phyloP scores from a whole-genome alignment of 2,888 invertebrate genomes.

The Tenodera sinensis region DNA sequence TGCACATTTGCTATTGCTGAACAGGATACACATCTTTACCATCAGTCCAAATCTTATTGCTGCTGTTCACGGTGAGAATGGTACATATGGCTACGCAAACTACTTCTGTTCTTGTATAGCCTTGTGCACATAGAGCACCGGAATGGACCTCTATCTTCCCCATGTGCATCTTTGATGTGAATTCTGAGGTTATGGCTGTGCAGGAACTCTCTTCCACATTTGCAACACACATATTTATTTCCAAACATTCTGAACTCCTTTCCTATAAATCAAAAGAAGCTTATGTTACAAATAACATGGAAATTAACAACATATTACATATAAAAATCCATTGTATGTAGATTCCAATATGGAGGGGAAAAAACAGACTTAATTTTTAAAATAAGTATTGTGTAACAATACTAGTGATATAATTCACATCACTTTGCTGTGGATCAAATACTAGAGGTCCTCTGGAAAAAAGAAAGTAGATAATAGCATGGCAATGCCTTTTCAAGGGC shows the following conservation, averaged over 20 bases:
- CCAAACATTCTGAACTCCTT: neutral
- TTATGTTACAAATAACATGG: neutral
- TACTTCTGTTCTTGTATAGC: neutral
- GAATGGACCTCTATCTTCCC: neutral
- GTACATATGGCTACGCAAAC: neutral
- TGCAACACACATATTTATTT: neutral
- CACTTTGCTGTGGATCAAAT: too few relatives aligned
- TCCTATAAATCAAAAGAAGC: neutral
- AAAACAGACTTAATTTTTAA: too few relatives aligned
- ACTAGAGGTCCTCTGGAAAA: too few relatives aligned
- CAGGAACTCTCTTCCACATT: neutral
- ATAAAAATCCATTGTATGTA: too few relatives aligned
- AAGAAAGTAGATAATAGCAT: too few relatives aligned
- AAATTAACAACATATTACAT: too few relatives aligned
- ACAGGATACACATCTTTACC: too few relatives aligned
- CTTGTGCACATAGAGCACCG: neutral
- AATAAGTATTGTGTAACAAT: too few relatives aligned
- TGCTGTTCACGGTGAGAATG: neutral
- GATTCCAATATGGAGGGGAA: too few relatives aligned
- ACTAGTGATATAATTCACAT: too few relatives aligned
- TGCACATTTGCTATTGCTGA: too few relatives aligned
- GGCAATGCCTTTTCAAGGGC: too few relatives aligned
- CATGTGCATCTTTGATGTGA: constrained; percentile 7
- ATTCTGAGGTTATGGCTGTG: constrained; percentile 1
- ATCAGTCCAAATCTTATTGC: neutral